Conservation (phyloP, 2,797 vertebrate species). For the Sebastolobus altivelis region DNA sequence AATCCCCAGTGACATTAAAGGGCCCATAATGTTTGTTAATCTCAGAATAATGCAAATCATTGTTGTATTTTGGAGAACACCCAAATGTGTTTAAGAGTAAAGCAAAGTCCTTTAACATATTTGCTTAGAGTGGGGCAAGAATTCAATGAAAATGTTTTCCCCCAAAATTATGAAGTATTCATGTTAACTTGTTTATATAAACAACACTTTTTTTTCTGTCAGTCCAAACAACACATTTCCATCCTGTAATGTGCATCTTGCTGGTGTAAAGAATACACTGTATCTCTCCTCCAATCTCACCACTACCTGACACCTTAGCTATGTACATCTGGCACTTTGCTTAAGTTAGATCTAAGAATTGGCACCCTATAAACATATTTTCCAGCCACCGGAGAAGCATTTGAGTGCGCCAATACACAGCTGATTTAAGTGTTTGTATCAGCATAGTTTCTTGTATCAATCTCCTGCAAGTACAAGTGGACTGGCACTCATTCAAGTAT, state of each 20-base stretch:
- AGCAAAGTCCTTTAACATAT: not conserved
- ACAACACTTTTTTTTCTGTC: too few relatives aligned
- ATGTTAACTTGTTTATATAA: not conserved
- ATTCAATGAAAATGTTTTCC: not conserved
- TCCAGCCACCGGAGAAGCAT: not conserved
- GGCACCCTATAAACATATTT: not conserved
- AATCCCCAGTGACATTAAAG: not conserved
- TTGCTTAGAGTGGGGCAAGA: too few relatives aligned
- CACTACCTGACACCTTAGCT: not conserved
- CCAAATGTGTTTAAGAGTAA: not conserved
- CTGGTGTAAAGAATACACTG: not conserved
- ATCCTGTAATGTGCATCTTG: not conserved
- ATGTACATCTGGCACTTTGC: not conserved
- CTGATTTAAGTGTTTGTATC: not conserved
- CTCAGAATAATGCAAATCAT: not conserved
- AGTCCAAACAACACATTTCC: not conserved
- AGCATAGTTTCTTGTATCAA: not conserved
- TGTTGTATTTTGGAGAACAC: not conserved
- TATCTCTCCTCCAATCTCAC: not conserved
- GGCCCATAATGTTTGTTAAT: not conserved
- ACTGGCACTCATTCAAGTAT: not conserved
- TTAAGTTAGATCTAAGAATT: not conserved
- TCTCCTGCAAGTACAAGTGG: not conserved
- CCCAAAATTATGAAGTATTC: not conserved
- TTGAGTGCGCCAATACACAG: not conserved